Conservation (phyloP, 2,888 invertebrate species). For the Zaprionus bogoriensis region DNA sequence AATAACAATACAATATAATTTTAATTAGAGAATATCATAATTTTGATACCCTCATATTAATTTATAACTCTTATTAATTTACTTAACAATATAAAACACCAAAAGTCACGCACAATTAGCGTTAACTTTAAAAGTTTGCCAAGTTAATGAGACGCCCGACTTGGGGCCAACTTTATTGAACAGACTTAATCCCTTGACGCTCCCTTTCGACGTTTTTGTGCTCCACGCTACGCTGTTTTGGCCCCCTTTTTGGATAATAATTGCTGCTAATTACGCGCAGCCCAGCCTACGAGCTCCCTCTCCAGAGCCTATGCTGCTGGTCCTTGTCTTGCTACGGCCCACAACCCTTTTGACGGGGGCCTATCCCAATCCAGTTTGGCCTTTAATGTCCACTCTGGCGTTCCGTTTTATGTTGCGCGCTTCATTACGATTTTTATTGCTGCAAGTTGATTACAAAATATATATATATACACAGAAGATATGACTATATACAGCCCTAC, state of each 20-base stretch:
- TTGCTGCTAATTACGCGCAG: slow-evolving; percentile 67
- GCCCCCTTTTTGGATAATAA: slow-evolving; percentile 55
- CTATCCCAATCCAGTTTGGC: slow-evolving; percentile 28
- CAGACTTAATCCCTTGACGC: not conserved
- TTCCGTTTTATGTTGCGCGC: slow-evolving; percentile 62
- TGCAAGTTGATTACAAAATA: slow-evolving; percentile 50
- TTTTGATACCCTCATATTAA: too few relatives aligned
- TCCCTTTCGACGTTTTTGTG: slow-evolving; percentile 7
- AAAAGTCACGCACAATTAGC: not conserved
- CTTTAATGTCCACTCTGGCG: slow-evolving; percentile 54
- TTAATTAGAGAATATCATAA: too few relatives aligned
- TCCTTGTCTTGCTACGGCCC: too few relatives aligned
- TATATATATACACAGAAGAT: slow-evolving; percentile 16
- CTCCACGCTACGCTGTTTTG: not conserved
- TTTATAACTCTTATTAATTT: too few relatives aligned
- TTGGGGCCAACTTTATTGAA: not conserved
- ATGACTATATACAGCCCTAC: not conserved
- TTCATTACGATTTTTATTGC: slow-evolving; percentile 75
- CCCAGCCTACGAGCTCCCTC: not conserved
- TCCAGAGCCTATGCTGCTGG: not conserved
- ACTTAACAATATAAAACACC: too few relatives aligned
- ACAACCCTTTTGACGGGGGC: not conserved
- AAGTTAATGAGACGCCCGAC: not conserved
- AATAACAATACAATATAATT: too few relatives aligned
- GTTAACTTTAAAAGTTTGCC: not conserved